Conservation (phyloP, 2,888 invertebrate genomes). For the Axea sp. region DNA sequence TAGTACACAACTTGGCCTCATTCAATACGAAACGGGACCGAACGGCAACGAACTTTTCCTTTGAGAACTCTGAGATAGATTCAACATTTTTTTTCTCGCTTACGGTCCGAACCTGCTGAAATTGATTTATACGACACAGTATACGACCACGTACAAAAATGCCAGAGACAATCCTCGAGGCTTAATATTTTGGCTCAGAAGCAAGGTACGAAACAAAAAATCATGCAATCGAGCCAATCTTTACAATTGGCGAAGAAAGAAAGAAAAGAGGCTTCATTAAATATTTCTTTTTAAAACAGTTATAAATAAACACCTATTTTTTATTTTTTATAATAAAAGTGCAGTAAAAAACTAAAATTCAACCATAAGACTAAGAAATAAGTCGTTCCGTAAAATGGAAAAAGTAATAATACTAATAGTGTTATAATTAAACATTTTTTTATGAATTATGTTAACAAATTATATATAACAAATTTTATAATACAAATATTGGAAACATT, state of each 20-base stretch:
- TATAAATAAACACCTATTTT: too few relatives aligned
- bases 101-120: conserved; percentile 21
- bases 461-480: too few relatives aligned
- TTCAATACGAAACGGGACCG: conserved; percentile 53
- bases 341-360: too few relatives aligned
- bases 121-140: conserved; percentile 35
- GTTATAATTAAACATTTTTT: too few relatives aligned
- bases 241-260: conserved; percentile 1
- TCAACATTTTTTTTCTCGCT: conserved; percentile 31
- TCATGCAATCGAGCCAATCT: conserved; percentile 37
- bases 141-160: conserved; percentile 1
- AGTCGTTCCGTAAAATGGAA: too few relatives aligned
- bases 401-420: too few relatives aligned
- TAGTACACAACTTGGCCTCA: conserved; percentile 48
- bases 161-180: conserved; percentile 15
- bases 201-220: conserved; percentile 2
- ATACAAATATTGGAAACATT: too few relatives aligned
- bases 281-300: not conserved
- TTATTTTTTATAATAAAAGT: too few relatives aligned
- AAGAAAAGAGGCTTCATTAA: not conserved
- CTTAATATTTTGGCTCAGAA: conserved; percentile 39
- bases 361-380: too few relatives aligned
- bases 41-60: conserved; percentile 58
- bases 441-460: too few relatives aligned
- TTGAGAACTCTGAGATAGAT: conserved; percentile 34